Percentiles rank a stretch among this genome's conserved stretches.
Evolutionary conservation across 1,140 invertebrate species (phyloP).

Genomic region (Drosophila azteca): DNA sequence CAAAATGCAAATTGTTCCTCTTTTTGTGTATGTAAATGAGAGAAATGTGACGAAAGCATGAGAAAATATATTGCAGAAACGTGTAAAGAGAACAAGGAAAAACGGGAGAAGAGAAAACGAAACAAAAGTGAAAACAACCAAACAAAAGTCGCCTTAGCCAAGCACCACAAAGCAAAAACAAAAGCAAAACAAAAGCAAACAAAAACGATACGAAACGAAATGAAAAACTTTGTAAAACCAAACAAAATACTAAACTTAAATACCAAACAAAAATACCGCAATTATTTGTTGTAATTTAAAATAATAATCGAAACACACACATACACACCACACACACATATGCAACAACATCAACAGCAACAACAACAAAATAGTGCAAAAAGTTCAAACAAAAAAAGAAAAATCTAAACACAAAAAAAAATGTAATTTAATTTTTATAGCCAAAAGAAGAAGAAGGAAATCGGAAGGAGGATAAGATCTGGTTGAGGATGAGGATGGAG

Average conservation of each 20-base stretch:
- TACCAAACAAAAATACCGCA: constrained; percentile 63
- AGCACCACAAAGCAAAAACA: constrained; percentile 75
- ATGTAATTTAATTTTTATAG: constrained; percentile 83
- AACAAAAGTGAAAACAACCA: constrained; percentile 63
- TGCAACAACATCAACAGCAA: constrained; percentile 57
- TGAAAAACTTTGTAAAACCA: constrained; percentile 65
- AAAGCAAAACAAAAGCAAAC: no score
- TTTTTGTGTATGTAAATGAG: constrained; percentile 54
- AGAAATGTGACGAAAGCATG: constrained; percentile 43
- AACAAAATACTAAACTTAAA: constrained; percentile 60
- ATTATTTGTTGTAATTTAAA: constrained; percentile 75
- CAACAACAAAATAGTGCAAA: constrained; percentile 76
- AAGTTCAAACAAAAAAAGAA: constrained; percentile 63
- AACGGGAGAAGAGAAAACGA: constrained; percentile 42
- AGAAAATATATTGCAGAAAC: constrained; percentile 72
- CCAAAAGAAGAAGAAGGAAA: constrained; percentile 63
- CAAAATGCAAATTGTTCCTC: constrained; percentile 48
- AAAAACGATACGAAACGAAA: constrained; percentile 54
- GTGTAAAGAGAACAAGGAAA: constrained; percentile 72
- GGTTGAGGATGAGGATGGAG: neutral
- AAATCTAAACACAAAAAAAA: constrained; percentile 19
- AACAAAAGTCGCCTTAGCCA: constrained; percentile 83
- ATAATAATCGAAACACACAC: constrained; percentile 35
- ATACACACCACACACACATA: constrained; percentile 47
- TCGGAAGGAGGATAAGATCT: constrained; percentile 12